These are phyloP conservation scores for Chrysina gloriosa DNA, from an alignment of 2,888 invertebrate species.

Conservation along the genomic window DNA sequence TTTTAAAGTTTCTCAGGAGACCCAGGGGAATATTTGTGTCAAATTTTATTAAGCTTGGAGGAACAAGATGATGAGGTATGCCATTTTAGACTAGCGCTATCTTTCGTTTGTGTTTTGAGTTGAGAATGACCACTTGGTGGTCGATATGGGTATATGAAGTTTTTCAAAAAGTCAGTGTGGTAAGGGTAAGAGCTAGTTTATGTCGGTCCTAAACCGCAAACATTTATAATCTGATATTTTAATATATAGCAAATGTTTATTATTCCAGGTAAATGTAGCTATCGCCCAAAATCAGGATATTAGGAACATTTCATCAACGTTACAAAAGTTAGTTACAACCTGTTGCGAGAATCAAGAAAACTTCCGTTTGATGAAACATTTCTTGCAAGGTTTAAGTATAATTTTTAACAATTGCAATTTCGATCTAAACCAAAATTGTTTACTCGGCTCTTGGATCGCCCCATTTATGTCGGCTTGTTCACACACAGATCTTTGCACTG, in stretches of 20 bases:
- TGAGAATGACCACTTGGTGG: too few relatives aligned
- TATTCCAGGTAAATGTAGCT: slow-evolving; percentile 54
- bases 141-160: too few relatives aligned
- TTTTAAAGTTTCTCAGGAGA: too few relatives aligned
- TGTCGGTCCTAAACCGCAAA: too few relatives aligned
- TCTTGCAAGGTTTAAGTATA: slow-evolving; percentile 53
- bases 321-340: slow-evolving; percentile 54
- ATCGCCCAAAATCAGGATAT: slow-evolving; percentile 53
- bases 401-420: slow-evolving; percentile 54
- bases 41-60: too few relatives aligned
- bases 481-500: slow-evolving; percentile 54
- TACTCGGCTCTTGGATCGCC: slow-evolving; percentile 59
- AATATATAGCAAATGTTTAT: slow-evolving; percentile 16
- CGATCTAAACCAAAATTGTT: slow-evolving; percentile 57
- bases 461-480: slow-evolving; percentile 58
- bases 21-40: too few relatives aligned
- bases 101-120: too few relatives aligned
- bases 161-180: too few relatives aligned
- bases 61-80: too few relatives aligned
- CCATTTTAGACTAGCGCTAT: too few relatives aligned
- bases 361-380: slow-evolving; percentile 56
- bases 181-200: too few relatives aligned
- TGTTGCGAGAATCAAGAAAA: slow-evolving; percentile 53
- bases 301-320: slow-evolving; percentile 51
- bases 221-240: too few relatives aligned